Conservation (phyloP, 23 tunicate species). For the Botrylloides violaceus region DNA sequence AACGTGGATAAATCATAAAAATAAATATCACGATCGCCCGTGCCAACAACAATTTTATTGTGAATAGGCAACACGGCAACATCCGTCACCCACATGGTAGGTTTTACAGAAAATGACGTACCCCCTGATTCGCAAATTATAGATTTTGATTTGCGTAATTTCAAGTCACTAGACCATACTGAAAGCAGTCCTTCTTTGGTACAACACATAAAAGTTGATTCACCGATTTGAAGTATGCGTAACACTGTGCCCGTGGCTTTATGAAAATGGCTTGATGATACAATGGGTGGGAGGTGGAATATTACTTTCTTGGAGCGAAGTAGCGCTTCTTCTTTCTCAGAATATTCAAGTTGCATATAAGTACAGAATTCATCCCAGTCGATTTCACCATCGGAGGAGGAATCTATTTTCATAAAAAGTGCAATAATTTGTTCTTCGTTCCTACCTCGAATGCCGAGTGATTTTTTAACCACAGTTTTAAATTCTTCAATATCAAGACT, state of each 20-base stretch:
- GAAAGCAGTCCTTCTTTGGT: slow-evolving; percentile 64
- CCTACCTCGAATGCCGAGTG: slow-evolving; percentile 58
- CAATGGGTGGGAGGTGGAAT: slow-evolving; percentile 59
- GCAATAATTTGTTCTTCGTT: slow-evolving; percentile 86
- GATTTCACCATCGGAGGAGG: slow-evolving; percentile 94
- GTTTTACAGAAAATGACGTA: slow-evolving; percentile 48
- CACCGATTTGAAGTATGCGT: slow-evolving; percentile 38
- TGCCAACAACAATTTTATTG: slow-evolving; percentile 58
- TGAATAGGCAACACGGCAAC: slow-evolving; percentile 45
- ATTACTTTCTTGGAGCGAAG: slow-evolving; percentile 39
- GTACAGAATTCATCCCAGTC: slow-evolving; percentile 99
- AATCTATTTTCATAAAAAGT: slow-evolving; percentile 94
- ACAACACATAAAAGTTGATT: slow-evolving; percentile 38
- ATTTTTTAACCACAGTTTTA: slow-evolving; percentile 58
- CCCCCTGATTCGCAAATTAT: slow-evolving; percentile 33
- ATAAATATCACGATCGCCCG: slow-evolving; percentile 80
- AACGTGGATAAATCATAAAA: slow-evolving; percentile 77
- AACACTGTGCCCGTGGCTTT: slow-evolving; percentile 67
- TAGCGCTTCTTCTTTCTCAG: slow-evolving; percentile 87
- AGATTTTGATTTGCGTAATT: slow-evolving; percentile 34
- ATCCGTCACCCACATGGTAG: slow-evolving; percentile 82
- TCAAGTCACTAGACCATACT: slow-evolving; percentile 61
- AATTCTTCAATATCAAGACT: slow-evolving; percentile 84
- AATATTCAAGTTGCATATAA: slow-evolving; percentile 98
- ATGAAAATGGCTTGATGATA: slow-evolving; percentile 54